Base-by-base conservation (phyloP, 2,113 vertebrate species). In the Rhadina sibilatrix region DNA sequence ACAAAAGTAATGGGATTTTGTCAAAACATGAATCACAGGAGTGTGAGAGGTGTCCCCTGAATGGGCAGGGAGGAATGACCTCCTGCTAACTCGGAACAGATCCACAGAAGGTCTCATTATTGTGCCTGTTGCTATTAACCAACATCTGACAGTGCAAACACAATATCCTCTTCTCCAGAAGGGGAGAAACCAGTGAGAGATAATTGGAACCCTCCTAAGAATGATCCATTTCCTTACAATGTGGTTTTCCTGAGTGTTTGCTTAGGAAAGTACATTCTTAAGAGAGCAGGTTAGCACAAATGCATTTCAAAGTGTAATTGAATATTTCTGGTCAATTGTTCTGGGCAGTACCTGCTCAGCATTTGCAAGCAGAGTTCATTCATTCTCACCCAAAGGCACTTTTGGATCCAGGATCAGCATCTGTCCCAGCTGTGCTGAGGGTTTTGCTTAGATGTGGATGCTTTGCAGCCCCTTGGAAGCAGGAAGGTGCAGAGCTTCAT, bases 251-350 rank as follows among this genome's bases (percentile, higher is more conserved):
- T 63, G 70, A 80, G 64, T 66, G 65, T 89, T 95, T 94, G 69
- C 66, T 24, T 46, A 72, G 70, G 25, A 82, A 94, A 75, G 25
- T 18, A 47, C 53, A 16, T 94, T 89, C 89, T 95, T 64, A 31
- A 52, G 74, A 91, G 89, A 83, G 49, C 19, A 54, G 16, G 1
- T 53, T 61, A 76, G 83, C 6, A 5, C 63, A 84, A 92, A 78
- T 4, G 6, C 57, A 35, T 93, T 91, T 87, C 65, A 33, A 87
- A 76, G 50, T 53, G 70, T 57, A 91, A 89, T 16, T 88, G 88
- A 93, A 75, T 94, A 79, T 76, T 91, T 91, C 87, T 79, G 74
- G 81, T 87, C 69, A 46, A 65, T 94, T 94, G 15, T 69, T 68
- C 86, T 82, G 70, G 84, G 90, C 5, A 6, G 61, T 46, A 82